Percentiles rank a stretch among this genome's conserved stretches.
Evolutionary conservation across 2,888 invertebrate species (phyloP).

Genomic region (Drosophila eohydei): DNA sequence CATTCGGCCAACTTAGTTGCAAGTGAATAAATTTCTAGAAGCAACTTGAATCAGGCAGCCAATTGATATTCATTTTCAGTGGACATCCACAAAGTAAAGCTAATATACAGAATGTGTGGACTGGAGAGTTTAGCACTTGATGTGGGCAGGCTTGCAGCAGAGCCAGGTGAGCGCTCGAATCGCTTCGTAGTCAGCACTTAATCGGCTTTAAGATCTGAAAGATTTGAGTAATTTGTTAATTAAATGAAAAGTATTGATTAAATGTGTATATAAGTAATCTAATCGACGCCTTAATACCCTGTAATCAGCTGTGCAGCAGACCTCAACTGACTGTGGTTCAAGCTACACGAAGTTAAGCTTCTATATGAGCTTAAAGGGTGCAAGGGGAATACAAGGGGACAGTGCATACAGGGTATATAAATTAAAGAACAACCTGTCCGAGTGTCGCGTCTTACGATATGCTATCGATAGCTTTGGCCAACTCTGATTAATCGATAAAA

Average conservation of each 20-base stretch:
- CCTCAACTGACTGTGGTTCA: neutral
- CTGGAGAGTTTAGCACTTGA: neutral
- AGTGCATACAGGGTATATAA: neutral
- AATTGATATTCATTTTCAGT: slow-evolving; percentile 50
- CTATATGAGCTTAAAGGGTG: no score
- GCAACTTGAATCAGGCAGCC: slow-evolving; percentile 34
- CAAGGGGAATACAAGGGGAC: no score
- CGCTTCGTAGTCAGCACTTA: neutral
- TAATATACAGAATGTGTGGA: slow-evolving; percentile 1
- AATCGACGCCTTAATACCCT: neutral
- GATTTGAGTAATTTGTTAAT: neutral
- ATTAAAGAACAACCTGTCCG: neutral
- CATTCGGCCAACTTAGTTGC: slow-evolving; percentile 14
- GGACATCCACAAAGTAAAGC: slow-evolving; percentile 23
- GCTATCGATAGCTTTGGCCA: neutral
- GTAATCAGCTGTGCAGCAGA: neutral
- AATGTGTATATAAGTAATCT: neutral
- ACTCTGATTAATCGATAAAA: neutral
- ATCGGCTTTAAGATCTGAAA: neutral
- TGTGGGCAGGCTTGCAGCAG: neutral
- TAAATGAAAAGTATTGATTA: neutral
- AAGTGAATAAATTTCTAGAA: slow-evolving; percentile 24
- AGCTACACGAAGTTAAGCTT: neutral
- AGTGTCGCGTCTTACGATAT: neutral
- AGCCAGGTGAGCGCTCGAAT: neutral